Percentiles rank a stretch among this genome's conserved stretches.
Conservation (phyloP, 2,113 vertebrate species). For the Zosterops lateralis region DNA sequence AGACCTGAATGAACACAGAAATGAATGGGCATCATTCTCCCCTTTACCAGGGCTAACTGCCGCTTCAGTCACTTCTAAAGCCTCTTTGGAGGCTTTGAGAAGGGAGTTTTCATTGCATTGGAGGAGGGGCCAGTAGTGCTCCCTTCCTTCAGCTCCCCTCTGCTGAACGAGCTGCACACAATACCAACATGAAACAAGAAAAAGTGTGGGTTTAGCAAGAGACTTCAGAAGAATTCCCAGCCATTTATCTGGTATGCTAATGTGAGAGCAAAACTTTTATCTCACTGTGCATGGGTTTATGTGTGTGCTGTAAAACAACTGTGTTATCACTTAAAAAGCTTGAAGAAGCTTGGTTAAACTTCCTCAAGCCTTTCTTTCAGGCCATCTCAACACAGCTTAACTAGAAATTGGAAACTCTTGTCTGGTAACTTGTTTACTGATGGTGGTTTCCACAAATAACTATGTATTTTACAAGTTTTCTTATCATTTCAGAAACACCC, state of each 20-base stretch:
- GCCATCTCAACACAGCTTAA: neutral
- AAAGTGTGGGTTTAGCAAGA: neutral
- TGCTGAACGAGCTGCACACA: neutral
- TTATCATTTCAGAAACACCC: conserved; percentile 3
- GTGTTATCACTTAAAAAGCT: neutral
- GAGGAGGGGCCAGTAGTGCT: neutral
- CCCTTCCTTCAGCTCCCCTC: neutral
- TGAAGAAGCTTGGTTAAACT: neutral
- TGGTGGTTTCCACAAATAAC: neutral
- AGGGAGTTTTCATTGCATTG: neutral
- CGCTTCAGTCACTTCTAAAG: neutral
- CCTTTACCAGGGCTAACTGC: neutral
- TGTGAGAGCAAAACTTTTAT: neutral
- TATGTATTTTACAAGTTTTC: neutral
- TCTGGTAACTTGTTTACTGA: neutral
- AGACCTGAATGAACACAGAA: neutral
- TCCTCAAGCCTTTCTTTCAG: neutral
- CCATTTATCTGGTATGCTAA: neutral
- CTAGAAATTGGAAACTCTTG: neutral
- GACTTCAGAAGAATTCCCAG: neutral
- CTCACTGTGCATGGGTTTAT: neutral
- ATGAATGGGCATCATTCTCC: accelerated
- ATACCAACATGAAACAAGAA: neutral
- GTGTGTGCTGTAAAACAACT: neutral
- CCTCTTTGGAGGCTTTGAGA: neutral